A percentile compares a stretch with the other conserved stretches of the same genome.
Conservation (phyloP, 2,797 vertebrate species). For the Melanotaenia boesemani region DNA sequence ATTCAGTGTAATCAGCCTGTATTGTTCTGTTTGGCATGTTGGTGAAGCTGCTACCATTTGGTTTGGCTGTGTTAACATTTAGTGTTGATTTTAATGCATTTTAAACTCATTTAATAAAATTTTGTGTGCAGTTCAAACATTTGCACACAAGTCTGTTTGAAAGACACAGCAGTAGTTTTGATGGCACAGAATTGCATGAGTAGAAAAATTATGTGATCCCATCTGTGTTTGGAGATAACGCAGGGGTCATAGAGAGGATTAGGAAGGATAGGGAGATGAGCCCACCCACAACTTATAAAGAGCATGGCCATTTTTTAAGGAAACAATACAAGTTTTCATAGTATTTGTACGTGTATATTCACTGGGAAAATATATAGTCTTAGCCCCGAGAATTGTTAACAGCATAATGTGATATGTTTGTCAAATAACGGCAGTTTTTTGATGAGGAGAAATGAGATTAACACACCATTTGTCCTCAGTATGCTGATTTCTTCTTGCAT, state of each 20-base stretch:
- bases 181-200: neutral
- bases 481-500: too few species aligned
- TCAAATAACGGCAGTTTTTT: too few species aligned
- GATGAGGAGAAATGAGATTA: too few species aligned
- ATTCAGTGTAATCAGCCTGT: constrained; percentile 20
- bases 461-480: too few species aligned
- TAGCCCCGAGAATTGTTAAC: too few species aligned
- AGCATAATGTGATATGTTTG: too few species aligned
- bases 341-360: neutral
- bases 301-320: constrained; percentile 13
- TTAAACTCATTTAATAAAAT: neutral
- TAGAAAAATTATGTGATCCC: constrained; percentile 29
- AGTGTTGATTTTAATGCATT: neutral
- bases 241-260: constrained; percentile 56
- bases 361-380: too few species aligned
- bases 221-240: constrained; percentile 50
- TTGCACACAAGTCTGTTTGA: neutral
- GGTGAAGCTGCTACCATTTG: neutral
- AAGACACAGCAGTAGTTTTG: neutral
- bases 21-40: constrained; percentile 22
- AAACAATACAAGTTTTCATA: constrained; percentile 8
- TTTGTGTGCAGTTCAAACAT: neutral
- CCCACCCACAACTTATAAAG: constrained; percentile 34
- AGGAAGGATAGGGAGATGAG: constrained; percentile 54
- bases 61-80: neutral